These are phyloP conservation scores for Drosophila neocordata DNA, from an alignment of 1,140 invertebrate genomes.

Conservation along the genomic window DNA sequence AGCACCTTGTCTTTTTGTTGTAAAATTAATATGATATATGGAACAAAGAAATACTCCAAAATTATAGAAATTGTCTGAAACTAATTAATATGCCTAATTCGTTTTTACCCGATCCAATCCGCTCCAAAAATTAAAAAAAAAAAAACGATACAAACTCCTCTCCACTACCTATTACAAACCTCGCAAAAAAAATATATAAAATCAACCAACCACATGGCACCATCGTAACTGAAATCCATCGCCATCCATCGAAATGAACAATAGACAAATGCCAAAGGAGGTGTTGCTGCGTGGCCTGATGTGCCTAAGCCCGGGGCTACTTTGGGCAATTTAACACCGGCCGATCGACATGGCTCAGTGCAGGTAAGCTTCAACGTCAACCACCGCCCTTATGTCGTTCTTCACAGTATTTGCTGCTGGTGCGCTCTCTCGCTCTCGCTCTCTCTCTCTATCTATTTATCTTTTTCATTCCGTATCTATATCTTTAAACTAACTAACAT, in stretches of 20 bases:
- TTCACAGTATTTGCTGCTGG: constrained; percentile 21
- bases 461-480: neutral
- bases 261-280: constrained; percentile 83
- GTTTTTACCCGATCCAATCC: constrained; percentile 63
- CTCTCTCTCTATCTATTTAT: constrained; percentile 37
- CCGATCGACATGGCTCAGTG: constrained; percentile 96
- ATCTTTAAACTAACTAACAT: neutral
- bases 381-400: constrained; percentile 47
- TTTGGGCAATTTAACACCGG: constrained; percentile 91
- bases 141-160: constrained; percentile 29
- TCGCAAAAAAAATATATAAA: constrained; percentile 27
- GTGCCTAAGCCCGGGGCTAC: constrained; percentile 83
- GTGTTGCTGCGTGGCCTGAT: constrained; percentile 84
- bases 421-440: constrained; percentile 6
- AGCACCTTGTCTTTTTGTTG: constrained; percentile 54
- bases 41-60: constrained; percentile 29
- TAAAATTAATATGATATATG: constrained; percentile 19
- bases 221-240: neutral
- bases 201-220: constrained; percentile 21
- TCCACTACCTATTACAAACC: constrained; percentile 36
- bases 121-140: constrained; percentile 46
- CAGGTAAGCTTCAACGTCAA: constrained; percentile 88
- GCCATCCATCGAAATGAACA: constrained; percentile 12
- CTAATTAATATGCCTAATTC: constrained; percentile 70
- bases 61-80: constrained; percentile 28